These are phyloP conservation scores for Gobionotothen gibberifrons DNA, from an alignment of 2,797 vertebrate genomes.

Conservation along the genomic window DNA sequence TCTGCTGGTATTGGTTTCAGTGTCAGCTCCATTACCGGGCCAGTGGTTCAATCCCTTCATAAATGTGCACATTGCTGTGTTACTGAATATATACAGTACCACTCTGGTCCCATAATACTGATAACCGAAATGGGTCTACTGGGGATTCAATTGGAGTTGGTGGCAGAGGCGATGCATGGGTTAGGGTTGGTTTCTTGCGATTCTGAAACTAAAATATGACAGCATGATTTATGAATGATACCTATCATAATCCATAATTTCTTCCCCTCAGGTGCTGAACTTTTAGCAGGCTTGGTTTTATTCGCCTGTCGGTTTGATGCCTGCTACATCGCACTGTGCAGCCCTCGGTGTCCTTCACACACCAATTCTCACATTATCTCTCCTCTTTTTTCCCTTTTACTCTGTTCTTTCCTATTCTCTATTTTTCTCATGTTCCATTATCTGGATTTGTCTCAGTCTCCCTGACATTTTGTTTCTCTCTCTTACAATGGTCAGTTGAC, in stretches of 20 bases:
- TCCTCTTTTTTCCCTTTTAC: constrained; percentile 24
- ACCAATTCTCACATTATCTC: constrained; percentile 59
- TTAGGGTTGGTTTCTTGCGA: constrained; percentile 14
- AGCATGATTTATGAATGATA: constrained; percentile 72
- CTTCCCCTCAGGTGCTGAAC: constrained; percentile 52
- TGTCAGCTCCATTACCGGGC: constrained; percentile 47
- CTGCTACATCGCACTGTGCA: constrained; percentile 47
- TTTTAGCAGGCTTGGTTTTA: constrained; percentile 39
- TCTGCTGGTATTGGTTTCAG: constrained; percentile 53
- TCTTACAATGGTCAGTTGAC: constrained; percentile 49
- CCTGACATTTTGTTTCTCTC: constrained; percentile 53
- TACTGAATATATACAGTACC: constrained; percentile 60
- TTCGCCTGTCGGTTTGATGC: constrained; percentile 57
- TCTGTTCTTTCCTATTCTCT: constrained; percentile 28
- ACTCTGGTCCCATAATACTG: constrained; percentile 37
- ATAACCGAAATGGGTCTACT: constrained; percentile 36
- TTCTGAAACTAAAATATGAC: constrained; percentile 56
- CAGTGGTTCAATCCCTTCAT: constrained; percentile 49
- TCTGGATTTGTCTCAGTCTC: constrained; percentile 25
- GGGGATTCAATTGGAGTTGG: constrained; percentile 24
- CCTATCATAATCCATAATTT: constrained; percentile 66
- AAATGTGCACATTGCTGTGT: constrained; percentile 42
- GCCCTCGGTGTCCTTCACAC: constrained; percentile 69
- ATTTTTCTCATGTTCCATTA: constrained; percentile 31
- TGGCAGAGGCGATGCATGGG: background rate